Evolutionary conservation across 1,140 invertebrate species (phyloP), one percentile per base, ranked within the genome.

Genomic region (Euwallacea similis): DNA sequence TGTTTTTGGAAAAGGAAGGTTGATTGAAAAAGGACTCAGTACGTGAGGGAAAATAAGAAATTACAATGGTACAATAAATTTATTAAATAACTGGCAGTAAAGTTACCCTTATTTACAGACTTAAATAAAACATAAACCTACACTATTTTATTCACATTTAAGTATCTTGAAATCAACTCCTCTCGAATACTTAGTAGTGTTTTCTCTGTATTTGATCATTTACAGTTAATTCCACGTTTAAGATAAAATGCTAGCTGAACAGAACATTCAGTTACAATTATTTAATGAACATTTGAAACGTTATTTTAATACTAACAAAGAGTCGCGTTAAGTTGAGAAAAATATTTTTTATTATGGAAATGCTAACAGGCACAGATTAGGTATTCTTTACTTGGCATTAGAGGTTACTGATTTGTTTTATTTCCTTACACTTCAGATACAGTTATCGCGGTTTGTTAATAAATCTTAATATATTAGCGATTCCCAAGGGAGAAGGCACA

Each of bases 31-130:
- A 33, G 21, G 21, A 33, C 4, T 33, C 21, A 33, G 21, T 33
- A 4, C 4, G 21, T 33, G 21, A 33, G 46, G 46, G 13, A 61
- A 61, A 61, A 61, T 42, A 43, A 10, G 43, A 61, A 21, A 61
- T 42, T 70, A 72, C 56, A 53, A 72, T 72, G 64, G 44, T 75
- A 75, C 71, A 77, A 76, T 71, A 65, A 73, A 70, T 77, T 77
- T 77, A 77, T 77, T 77, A 76, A 77, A 77, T 77, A 73, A 76
- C 73, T 76, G 76, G 76, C 76, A 77, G 76, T 77, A 75, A 69
- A 72, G 76, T 74, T 74, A 75, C 74, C 73, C 75, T 77, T 69
- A 72, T 75, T 66, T 73, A 77, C 68, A 70, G 50, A 70, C 61
- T 63, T 70, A 70, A 70, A 15, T 50, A 70, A 60, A 75, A 73